Base-by-base conservation (phyloP, 2,797 vertebrate species). In the Acanthornis magna region DNA sequence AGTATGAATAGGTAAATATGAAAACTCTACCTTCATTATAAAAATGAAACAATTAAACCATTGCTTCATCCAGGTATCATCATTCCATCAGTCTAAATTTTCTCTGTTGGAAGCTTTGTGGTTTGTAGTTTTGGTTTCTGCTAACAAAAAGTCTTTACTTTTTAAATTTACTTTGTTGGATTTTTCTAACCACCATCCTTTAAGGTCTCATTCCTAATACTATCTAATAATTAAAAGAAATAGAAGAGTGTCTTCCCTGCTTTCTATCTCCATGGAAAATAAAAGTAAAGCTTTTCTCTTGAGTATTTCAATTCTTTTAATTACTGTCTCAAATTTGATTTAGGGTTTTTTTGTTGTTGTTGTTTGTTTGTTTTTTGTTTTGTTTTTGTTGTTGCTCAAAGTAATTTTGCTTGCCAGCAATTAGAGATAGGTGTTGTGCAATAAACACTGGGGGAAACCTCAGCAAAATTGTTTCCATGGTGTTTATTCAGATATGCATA, bases 401-500 rank as follows among this genome's bases (percentile, higher is more conserved):
- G 51, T 86, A 66, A 92, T 92, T 92, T 85, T 78, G 21, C 65
- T 93, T 92, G 72, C 85, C 16, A 25, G 76, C 70, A 94, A 84
- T 91, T 94, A 86, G 32, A 80, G 72, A 81, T 55, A 78, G 29
- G 1, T 85, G 36, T 66, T 80, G 66, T 88, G 61, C 91, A 83
- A 85, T 68, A 84, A 95, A 88, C 65, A 53, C 57, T 26, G 66
- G 17, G 27, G 83, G 26, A 77, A 93, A 80, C 57, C 61, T 92
- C 91, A 91, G 81, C 38, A 89, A 89, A 92, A 91, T 34, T 74
- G 91, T 93, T 96, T 89, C 92, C 87, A 87, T 83, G 92, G 78
- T 54, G 26, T 91, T 89, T 53, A 89, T 57, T 54, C 53, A 85
- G 50, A 79, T 53, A 58, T 77, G 65, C 60, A 34, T 51, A 89